Conservation (phyloP, 2,113 vertebrate genomes). For the Chinchilla lanigera region DNA sequence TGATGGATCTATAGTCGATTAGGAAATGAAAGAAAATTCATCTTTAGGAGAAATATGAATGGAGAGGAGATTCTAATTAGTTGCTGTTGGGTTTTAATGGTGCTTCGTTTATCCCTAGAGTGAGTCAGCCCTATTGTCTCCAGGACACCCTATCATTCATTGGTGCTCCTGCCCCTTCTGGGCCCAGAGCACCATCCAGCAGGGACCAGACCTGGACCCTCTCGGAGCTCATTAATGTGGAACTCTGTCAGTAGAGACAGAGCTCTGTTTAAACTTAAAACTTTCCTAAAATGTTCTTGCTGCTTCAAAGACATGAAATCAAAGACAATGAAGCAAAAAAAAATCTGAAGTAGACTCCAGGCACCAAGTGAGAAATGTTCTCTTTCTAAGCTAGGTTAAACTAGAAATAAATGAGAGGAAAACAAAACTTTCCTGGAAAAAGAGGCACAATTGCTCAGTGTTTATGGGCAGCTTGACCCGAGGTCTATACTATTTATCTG, state of each 20-base stretch:
- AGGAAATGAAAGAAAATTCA: slow-evolving; percentile 42
- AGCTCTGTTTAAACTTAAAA: slow-evolving; percentile 48
- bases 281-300: neutral
- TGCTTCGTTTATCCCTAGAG: neutral
- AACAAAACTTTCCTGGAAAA: slow-evolving; percentile 23
- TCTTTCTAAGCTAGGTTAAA: slow-evolving; percentile 5
- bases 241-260: neutral
- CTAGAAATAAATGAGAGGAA: neutral
- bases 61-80: slow-evolving; percentile 27
- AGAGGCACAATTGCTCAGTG: neutral
- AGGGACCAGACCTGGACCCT: neutral
- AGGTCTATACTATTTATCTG: neutral
- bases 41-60: slow-evolving; percentile 38
- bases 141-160: slow-evolving; percentile 19
- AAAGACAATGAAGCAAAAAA: neutral
- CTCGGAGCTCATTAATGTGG: slow-evolving; percentile 9
- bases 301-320: slow-evolving; percentile 16
- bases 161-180: neutral
- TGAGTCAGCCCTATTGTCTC: neutral
- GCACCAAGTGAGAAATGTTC: neutral
- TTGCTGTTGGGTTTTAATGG: neutral
- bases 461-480: neutral
- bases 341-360: slow-evolving; percentile 4
- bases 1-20: slow-evolving; percentile 66
- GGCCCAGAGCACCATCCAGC: neutral